Base-by-base conservation (phyloP, 2,888 invertebrate genomes). In the Dichetophora obliterata region DNA sequence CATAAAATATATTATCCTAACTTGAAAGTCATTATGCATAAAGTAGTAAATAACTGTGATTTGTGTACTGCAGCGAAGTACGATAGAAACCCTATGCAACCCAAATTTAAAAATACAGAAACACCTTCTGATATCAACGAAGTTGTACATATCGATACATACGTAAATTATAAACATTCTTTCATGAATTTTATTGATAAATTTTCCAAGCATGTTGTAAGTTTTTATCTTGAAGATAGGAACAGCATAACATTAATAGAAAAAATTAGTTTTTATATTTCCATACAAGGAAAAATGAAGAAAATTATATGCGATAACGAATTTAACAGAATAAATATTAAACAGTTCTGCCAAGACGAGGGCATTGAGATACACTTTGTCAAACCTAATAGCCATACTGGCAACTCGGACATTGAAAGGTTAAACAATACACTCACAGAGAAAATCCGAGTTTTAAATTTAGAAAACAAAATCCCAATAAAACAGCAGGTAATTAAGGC, bases 261-360 rank as follows among this genome's bases (percentile, higher is more conserved):
- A 3, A 9, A 9, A 19, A 54, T 5, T 19, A 3, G 54, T 14
- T 16, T 54, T 54, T 3, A 90, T 86, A 6, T 91, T 91, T 91
- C 14, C 79, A 81, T 22, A 76, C 50, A 68, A 66, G 54, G 54
- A 54, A 9, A 54, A 4, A 54, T 54, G 54, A 54, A 16, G 11
- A 54, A 54, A 54, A 54, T 54, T 54, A 54, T 54, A 19, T 54
- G 54, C 54, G 11, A 54, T 19, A 54, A 54, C 19, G 54, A 54
- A 54, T 54, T 6, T 54, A 54, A 54, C 54, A 54, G 54, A 54
- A 54, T 54, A 19, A 54, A 54, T 54, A 11, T 54, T 54, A 54
- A 54, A 54, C 54, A 54, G 19, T 54, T 54, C 54, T 54, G 54
- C 19, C 54, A 54, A 54, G 54, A 54, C 54, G 54, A 54, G 19